Base-by-base conservation (phyloP, 2,797 vertebrate species). In the Phalloptychus januarius region DNA sequence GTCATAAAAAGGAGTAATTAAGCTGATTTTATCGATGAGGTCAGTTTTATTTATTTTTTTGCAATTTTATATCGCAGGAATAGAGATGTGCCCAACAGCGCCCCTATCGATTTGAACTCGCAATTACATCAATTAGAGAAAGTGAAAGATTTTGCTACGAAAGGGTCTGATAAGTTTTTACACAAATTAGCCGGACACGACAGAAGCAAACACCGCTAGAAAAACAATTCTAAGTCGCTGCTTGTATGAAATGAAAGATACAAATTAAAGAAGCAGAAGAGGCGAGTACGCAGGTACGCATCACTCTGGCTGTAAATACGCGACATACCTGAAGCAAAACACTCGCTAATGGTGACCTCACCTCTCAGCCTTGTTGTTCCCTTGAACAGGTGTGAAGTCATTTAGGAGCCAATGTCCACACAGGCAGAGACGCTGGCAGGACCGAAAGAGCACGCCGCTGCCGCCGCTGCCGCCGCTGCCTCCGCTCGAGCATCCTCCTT, bases 401-500 rank as follows among this genome's bases (percentile, higher is more conserved):
- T 40, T 3, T 18, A 48, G 63, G 48, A 77, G 76, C 46, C 63
- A 74, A 79, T 83, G 77, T 87, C 79, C 80, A 25, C 80, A 18
- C 79, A 10, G 75, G 73, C 33, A 23, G 71, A 72, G 74, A 45
- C 83, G 85, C 75, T 67, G 86, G 83, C 82, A 75, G 88, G 86
- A 86, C 78, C 44, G 74, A 78, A 78, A 77, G 69, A 76, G 77
- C 74, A 71, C 77, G 16, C 75, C n/a, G 76, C 77, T 69, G 65
- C 82, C 28, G 74, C 46, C 85, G 85, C n/a, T n/a, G n/a, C n/a
- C 77, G 16, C 75, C n/a, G 76, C 77, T 69, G 65, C 82, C 28
- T 72, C 46, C 85, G 85, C 83, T 87, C 77, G 83, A 92, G 83
- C 89, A 88, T 88, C 87, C 58, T 74, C 83, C 86, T 6, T 76